phyloP scores from a whole-genome alignment of 2,113 vertebrate genomes.

The Butorides virescens region DNA sequence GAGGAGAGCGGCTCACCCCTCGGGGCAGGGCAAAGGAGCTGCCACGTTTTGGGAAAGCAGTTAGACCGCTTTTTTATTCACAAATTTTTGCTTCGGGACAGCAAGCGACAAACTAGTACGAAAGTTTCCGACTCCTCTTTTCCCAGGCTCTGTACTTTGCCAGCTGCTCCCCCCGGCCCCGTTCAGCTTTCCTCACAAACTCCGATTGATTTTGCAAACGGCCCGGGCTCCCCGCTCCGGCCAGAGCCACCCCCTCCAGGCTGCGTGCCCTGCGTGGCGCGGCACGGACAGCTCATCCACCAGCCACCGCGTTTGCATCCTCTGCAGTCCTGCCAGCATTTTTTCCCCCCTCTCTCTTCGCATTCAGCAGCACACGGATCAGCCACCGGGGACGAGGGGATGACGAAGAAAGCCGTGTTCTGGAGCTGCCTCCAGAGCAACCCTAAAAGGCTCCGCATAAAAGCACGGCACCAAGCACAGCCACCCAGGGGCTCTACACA shows the following conservation, averaged over 20 bases:
- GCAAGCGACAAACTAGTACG: neutral
- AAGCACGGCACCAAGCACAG: neutral
- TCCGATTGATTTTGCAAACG: neutral
- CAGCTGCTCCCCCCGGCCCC: neutral
- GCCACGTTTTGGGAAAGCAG: neutral
- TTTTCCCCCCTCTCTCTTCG: rapidly evolving
- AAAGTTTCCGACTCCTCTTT: neutral
- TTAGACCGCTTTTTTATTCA: neutral
- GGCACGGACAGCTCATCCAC: neutral
- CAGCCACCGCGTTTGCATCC: neutral
- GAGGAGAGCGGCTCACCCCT: neutral
- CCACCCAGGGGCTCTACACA: neutral
- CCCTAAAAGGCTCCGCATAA: neutral
- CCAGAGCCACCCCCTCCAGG: neutral
- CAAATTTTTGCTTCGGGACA: neutral
- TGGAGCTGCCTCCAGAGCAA: neutral
- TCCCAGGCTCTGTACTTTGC: neutral
- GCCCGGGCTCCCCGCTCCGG: neutral
- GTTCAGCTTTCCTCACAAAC: neutral
- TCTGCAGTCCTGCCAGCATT: neutral
- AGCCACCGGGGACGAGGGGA: neutral
- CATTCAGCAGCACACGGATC: neutral
- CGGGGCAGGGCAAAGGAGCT: neutral
- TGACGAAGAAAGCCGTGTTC: neutral
- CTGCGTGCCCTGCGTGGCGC: neutral